These are phyloP conservation scores for Cecidostiba fungosa DNA, from an alignment of 2,888 invertebrate species.

Conservation along the genomic window DNA sequence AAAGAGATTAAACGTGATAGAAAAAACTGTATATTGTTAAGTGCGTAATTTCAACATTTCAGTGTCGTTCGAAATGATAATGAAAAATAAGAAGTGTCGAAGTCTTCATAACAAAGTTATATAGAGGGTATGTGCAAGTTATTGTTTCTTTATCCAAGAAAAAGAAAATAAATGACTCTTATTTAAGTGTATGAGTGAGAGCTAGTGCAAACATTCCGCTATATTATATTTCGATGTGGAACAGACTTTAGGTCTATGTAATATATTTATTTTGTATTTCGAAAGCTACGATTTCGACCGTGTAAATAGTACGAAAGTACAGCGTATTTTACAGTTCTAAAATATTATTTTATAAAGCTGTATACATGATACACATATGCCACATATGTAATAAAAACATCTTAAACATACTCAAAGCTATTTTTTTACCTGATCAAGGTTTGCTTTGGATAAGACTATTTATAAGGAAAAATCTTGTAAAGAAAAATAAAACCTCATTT, in stretches of 20 bases:
- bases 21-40: slow-evolving; percentile 38
- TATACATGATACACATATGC: neutral
- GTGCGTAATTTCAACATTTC: slow-evolving; percentile 51
- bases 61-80: slow-evolving; percentile 21
- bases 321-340: slow-evolving; percentile 31
- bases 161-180: slow-evolving; percentile 36
- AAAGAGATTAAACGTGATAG: slow-evolving; percentile 37
- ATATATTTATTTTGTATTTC: slow-evolving; percentile 60
- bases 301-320: slow-evolving; percentile 48
- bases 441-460: slow-evolving; percentile 7
- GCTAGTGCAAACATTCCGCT: slow-evolving; percentile 57
- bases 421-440: slow-evolving; percentile 44
- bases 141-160: slow-evolving; percentile 48
- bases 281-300: slow-evolving; percentile 25
- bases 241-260: slow-evolving; percentile 45
- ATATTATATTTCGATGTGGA: slow-evolving; percentile 32
- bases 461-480: slow-evolving; percentile 5
- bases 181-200: slow-evolving; percentile 21
- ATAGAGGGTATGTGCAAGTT: slow-evolving; percentile 57
- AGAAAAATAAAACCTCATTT: neutral
- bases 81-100: slow-evolving; percentile 28
- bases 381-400: neutral
- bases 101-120: slow-evolving; percentile 49
- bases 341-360: neutral
- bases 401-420: neutral